Percentiles rank a stretch among this genome's conserved stretches.
Conservation (phyloP, 2,113 vertebrate genomes). For the Ictidomys tridecemlineatus region DNA sequence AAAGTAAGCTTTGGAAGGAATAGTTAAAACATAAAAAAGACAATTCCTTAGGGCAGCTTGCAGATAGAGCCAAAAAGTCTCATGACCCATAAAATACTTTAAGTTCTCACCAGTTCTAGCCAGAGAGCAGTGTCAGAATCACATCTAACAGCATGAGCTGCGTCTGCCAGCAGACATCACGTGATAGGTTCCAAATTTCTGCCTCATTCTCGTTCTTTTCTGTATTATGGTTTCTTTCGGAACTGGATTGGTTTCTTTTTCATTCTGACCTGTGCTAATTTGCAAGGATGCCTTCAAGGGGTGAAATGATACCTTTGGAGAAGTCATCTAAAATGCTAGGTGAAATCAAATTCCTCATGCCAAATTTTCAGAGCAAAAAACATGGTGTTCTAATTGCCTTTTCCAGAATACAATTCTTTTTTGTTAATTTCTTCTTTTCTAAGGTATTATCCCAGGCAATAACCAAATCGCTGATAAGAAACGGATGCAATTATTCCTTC, state of each 20-base stretch:
- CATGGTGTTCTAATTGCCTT: background rate
- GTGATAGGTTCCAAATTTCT: background rate
- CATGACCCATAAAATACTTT: slow-evolving; percentile 50
- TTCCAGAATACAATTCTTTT: background rate
- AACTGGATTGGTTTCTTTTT: slow-evolving; percentile 30
- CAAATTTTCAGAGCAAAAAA: slow-evolving; percentile 27
- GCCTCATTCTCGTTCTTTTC: slow-evolving; percentile 35
- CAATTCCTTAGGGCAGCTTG: slow-evolving; percentile 53
- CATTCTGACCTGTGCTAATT: background rate
- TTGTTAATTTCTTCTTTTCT: background rate
- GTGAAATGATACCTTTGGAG: background rate
- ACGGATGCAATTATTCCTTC: background rate
- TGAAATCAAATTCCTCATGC: slow-evolving; percentile 22
- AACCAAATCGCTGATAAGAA: slow-evolving; percentile 15
- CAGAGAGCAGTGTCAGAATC: slow-evolving; percentile 1
- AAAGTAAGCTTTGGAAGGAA: slow-evolving; percentile 52
- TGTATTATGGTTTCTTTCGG: slow-evolving; percentile 47
- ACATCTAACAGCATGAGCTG: background rate
- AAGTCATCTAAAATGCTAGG: background rate
- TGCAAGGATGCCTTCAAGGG: background rate
- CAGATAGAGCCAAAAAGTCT: slow-evolving; percentile 32
- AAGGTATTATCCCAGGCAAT: background rate
- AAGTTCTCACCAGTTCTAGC: slow-evolving; percentile 31
- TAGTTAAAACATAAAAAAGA: slow-evolving; percentile 18
- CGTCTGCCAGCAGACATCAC: background rate